Evolutionary conservation across 2,888 invertebrate species (phyloP).

Genomic region (Ptilodon capucinus): DNA sequence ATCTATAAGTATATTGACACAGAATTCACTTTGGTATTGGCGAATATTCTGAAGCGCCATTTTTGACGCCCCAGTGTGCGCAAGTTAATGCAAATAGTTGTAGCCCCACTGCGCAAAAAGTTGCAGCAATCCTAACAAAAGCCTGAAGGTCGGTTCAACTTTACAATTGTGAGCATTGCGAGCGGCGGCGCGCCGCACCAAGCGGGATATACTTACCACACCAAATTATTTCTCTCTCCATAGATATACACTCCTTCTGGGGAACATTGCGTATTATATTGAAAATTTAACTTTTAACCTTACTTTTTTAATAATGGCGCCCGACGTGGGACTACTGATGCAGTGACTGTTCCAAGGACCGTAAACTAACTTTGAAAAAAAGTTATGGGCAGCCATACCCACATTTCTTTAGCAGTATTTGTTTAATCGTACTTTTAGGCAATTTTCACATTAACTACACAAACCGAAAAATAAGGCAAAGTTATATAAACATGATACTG

Average conservation of each 20-base stretch:
- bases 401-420: no score
- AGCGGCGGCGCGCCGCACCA: neutral
- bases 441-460: no score
- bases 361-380: no score
- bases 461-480: no score
- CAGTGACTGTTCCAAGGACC: neutral
- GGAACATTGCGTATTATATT: slow-evolving; percentile 15
- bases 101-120: neutral
- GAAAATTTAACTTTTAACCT: slow-evolving; percentile 7
- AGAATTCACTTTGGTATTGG: no score
- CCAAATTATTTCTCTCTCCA: slow-evolving; percentile 8
- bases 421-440: no score
- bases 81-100: neutral
- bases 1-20: no score
- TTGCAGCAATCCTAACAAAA: neutral
- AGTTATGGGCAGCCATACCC: no score
- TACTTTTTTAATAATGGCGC: slow-evolving; percentile 16
- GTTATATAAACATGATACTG: no score
- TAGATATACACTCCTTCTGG: neutral
- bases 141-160: neutral
- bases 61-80: no score
- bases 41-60: no score
- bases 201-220: neutral
- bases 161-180: neutral
- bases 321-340: slow-evolving; percentile 13